Evolutionary conservation across 2,113 vertebrate genomes (phyloP).

Genomic region (Sciurus niger): DNA sequence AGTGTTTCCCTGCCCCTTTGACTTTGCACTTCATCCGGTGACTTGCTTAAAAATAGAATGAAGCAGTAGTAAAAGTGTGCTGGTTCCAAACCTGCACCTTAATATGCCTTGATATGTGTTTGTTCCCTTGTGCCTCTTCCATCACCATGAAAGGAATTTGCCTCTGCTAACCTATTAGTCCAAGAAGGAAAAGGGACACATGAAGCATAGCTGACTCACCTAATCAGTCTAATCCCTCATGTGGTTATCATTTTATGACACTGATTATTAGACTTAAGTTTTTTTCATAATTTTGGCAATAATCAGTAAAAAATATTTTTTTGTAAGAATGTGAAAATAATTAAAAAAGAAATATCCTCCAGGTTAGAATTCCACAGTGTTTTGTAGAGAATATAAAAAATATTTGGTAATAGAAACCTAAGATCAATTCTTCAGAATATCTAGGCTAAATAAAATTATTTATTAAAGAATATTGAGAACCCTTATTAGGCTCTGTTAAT

Average conservation of each 20-base stretch:
- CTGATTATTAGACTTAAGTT: neutral
- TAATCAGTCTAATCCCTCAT: neutral
- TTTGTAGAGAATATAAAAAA: neutral
- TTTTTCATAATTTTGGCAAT: neutral
- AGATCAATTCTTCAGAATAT: neutral
- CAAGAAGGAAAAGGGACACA: neutral
- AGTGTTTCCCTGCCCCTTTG: neutral
- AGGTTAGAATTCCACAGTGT: neutral
- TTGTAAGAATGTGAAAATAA: neutral
- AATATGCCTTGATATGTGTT: neutral
- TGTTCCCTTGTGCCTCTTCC: neutral
- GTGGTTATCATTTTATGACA: neutral
- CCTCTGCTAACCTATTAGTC: neutral
- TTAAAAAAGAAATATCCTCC: neutral
- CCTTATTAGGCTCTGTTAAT: neutral
- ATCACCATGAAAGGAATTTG: neutral
- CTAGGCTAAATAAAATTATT: neutral
- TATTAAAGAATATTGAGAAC: neutral
- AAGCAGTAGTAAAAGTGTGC: neutral
- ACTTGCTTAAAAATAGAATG: slow-evolving; percentile 9
- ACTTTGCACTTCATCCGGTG: neutral
- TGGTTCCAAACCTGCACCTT: neutral
- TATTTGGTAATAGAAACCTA: slow-evolving; percentile 1
- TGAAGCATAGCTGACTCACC: neutral
- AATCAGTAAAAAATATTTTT: neutral